These are phyloP conservation scores for Dascillus cervinus DNA, from an alignment of 2,888 invertebrate genomes.

Conservation along the genomic window DNA sequence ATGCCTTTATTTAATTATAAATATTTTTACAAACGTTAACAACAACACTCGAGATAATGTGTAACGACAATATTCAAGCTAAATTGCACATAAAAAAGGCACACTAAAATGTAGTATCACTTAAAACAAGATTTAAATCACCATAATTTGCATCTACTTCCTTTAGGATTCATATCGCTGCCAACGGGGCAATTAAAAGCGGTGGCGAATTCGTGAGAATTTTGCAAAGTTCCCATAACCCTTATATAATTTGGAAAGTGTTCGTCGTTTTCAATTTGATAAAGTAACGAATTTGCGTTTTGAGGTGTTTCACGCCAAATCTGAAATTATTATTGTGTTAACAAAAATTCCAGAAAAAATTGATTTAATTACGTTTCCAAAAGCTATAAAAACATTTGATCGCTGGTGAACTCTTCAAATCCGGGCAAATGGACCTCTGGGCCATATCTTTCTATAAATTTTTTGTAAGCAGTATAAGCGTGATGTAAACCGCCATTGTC, in stretches of 20 bases:
- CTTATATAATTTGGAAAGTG: constrained; percentile 68
- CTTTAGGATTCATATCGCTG: constrained; percentile 48
- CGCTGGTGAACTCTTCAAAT: constrained; percentile 59
- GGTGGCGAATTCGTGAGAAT: constrained; percentile 63
- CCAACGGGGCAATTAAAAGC: constrained; percentile 52
- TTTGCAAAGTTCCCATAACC: constrained; percentile 61
- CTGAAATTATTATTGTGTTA: constrained; percentile 46
- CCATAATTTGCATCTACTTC: constrained; percentile 48
- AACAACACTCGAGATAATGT: too few relatives aligned
- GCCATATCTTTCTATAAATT: constrained; percentile 50
- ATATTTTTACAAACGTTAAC: too few relatives aligned
- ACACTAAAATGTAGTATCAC: too few relatives aligned
- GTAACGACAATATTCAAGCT: too few relatives aligned
- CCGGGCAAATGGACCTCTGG: constrained; percentile 63
- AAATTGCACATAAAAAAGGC: too few relatives aligned
- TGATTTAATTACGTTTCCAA: constrained; percentile 72
- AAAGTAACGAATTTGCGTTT: too few relatives aligned
- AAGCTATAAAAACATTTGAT: constrained; percentile 73
- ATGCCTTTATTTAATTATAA: too few relatives aligned
- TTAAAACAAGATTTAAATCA: constrained; percentile 53
- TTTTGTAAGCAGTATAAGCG: constrained; percentile 60
- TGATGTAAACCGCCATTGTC: constrained; percentile 77
- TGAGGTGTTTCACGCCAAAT: constrained; percentile 88
- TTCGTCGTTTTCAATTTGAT: constrained; percentile 57
- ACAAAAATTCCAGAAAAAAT: constrained; percentile 55